phyloP scores from a whole-genome alignment of 1,140 invertebrate species.

The Drosophila bocki region DNA sequence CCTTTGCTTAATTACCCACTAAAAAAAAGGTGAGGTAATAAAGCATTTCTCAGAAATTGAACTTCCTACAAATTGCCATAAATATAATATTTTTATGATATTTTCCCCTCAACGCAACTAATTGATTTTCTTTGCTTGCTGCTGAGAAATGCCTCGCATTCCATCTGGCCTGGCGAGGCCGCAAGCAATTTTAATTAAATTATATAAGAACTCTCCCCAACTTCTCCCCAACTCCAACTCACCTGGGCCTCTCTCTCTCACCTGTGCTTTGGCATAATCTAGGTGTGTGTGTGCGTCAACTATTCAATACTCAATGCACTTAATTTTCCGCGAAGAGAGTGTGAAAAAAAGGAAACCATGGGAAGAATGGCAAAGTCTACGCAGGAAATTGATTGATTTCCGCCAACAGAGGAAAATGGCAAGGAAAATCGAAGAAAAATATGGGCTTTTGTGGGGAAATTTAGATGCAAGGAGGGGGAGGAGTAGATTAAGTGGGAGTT shows the following conservation, averaged over 20 bases:
- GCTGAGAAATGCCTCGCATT: conserved; percentile 24
- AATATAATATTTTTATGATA: conserved; percentile 13
- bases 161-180: background rate
- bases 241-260: background rate
- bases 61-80: conserved; percentile 9
- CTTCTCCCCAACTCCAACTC: background rate
- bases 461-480: background rate
- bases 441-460: conserved; percentile 28
- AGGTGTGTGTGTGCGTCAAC: conserved; percentile 17
- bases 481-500: conserved; percentile 1
- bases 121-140: conserved; percentile 27
- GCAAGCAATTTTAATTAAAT: conserved; percentile 38
- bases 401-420: conserved; percentile 24
- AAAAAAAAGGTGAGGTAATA: background rate
- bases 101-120: conserved; percentile 9
- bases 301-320: conserved; percentile 34
- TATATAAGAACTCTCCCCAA: conserved; percentile 27
- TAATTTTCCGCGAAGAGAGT: conserved; percentile 10
- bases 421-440: conserved; percentile 41
- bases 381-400: conserved; percentile 83
- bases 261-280: conserved; percentile 17
- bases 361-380: conserved; percentile 59
- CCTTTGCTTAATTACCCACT: background rate
- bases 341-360: conserved; percentile 17
- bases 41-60: background rate